Conservation (phyloP, 2,113 vertebrate genomes). For the Clarias magur region DNA sequence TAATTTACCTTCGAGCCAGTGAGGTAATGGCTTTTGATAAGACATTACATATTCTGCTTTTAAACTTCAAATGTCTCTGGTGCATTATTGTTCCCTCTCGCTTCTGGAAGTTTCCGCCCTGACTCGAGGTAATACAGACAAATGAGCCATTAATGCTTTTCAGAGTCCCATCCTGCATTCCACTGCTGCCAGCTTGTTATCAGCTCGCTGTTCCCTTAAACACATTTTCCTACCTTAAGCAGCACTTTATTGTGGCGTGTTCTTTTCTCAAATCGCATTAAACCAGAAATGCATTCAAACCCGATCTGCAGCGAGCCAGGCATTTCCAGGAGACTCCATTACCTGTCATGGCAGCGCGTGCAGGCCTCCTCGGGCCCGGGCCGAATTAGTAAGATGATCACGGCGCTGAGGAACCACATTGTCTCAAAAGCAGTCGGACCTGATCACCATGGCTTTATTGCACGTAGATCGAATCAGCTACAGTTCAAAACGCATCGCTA, state of each 20-base stretch:
- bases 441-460: conserved; percentile 69
- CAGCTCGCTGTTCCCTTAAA: conserved; percentile 67
- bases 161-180: conserved; percentile 69
- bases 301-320: conserved; percentile 67
- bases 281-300: conserved; percentile 75
- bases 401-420: conserved; percentile 57
- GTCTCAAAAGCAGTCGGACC: conserved; percentile 72
- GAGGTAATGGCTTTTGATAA: conserved; percentile 49
- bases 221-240: conserved; percentile 73
- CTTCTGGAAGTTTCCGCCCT: conserved; percentile 63
- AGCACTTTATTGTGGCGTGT: conserved; percentile 82
- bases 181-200: conserved; percentile 67
- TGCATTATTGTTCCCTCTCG: conserved; percentile 67
- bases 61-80: background rate
- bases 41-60: conserved; percentile 35
- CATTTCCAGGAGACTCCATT: conserved; percentile 72
- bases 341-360: conserved; percentile 69
- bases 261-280: conserved; percentile 76
- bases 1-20: conserved; percentile 24
- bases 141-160: conserved; percentile 74
- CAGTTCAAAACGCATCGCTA: conserved; percentile 64
- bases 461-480: conserved; percentile 75
- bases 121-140: conserved; percentile 70
- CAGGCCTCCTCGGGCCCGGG: conserved; percentile 57
- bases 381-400: conserved; percentile 73